Percentiles rank a stretch among this genome's conserved stretches.
These are phyloP conservation scores for Pangasius larnaudii DNA, from an alignment of 2,797 vertebrate genomes.

Conservation along the genomic window DNA sequence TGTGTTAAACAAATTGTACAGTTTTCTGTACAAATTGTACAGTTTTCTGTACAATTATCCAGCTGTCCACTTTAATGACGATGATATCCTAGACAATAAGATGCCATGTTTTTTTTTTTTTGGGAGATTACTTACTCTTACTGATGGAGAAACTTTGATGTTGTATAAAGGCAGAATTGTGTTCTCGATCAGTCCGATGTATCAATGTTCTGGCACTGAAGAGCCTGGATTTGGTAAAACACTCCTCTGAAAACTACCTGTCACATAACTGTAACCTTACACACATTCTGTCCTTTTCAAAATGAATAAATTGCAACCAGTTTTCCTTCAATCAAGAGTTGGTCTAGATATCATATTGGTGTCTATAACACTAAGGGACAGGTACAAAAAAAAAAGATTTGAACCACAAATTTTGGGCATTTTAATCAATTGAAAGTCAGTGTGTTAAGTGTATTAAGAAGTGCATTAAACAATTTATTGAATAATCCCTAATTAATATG, in stretches of 20 bases:
- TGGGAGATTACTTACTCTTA: neutral
- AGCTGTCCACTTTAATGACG: neutral
- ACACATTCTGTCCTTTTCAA: neutral
- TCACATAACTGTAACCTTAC: neutral
- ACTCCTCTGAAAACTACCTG: neutral
- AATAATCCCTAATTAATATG: slow-evolving; percentile 17
- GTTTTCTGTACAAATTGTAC: neutral
- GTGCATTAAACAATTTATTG: too few species aligned
- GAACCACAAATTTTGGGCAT: neutral
- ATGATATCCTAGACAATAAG: neutral
- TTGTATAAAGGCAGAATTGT: neutral
- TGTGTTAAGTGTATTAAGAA: neutral
- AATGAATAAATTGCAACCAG: neutral
- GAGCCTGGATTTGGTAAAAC: neutral
- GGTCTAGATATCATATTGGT: neutral
- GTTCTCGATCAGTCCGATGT: neutral
- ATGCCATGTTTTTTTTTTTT: neutral
- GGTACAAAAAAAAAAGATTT: too few species aligned
- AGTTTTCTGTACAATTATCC: neutral
- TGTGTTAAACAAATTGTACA: too few species aligned
- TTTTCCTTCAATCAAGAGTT: neutral
- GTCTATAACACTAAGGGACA: neutral
- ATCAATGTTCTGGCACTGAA: neutral
- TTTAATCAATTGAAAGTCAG: neutral
- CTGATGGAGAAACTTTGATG: neutral